Evolutionary conservation across 2,797 vertebrate genomes (phyloP), one percentile per base, ranked within the genome.

Genomic region (Dallia pectoralis): DNA sequence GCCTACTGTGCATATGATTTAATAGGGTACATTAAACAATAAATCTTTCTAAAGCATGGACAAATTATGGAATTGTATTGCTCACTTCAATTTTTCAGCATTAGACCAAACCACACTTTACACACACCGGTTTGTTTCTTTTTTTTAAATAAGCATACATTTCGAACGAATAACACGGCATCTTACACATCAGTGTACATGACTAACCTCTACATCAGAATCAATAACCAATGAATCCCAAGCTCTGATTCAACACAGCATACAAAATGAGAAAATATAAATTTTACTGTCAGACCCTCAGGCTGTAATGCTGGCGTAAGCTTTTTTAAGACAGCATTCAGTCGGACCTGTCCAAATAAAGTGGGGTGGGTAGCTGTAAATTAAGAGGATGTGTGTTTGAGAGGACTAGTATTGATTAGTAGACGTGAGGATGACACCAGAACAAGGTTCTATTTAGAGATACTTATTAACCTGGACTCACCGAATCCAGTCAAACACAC

Each of bases 201-300:
- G 77, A 76, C 79, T 70, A 76, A 3, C 19, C 6, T n/a, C 51
- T 53, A 53, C 16, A 53, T 7, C 19, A 0, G n/a, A 53, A 53
- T 53, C 81, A 73, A 71, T 79, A 82, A 87, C 91, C 89, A 85
- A 87, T 89, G 88, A 74, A 77, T 84, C 79, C 75, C 87, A 87
- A 87, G 76, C 89, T 86, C 86, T 76, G 81, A 85, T 80, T 85
- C 85, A 83, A 86, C 69, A 76, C 78, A 73, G 90, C 83, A 91
- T 91, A 86, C 84, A 74, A 85, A 90, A 91, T 88, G 86, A 89
- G 87, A 86, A 84, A 44, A 88, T 86, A 88, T 84, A 87, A 84
- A 89, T 87, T 82, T 84, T 82, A 87, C 79, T 74, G 47, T 78
- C 73, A 74, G 47, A 78, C 72, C 69, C 0, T 14, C 44, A 15